Conservation (phyloP, 2,113 vertebrate species). For the Dicentrarchus labrax region DNA sequence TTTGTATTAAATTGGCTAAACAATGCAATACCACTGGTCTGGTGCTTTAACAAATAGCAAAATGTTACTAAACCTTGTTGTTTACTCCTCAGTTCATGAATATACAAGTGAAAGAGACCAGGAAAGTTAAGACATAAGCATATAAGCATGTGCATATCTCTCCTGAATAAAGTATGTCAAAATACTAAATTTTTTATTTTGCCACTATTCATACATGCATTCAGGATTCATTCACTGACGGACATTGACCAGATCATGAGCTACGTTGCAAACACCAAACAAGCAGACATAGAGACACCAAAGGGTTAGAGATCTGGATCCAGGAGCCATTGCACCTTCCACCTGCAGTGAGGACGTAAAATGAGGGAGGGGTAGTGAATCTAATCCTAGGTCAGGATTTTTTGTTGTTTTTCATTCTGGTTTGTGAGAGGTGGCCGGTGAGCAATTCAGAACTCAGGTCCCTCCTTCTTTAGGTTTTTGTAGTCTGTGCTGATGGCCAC, state of each 20-base stretch:
- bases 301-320: background rate
- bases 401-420: conserved; percentile 3
- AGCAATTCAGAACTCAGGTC: conserved; percentile 88
- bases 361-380: background rate
- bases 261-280: conserved; percentile 21
- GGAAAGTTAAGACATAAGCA: background rate
- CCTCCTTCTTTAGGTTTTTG: conserved; percentile 93
- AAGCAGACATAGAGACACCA: conserved; percentile 8
- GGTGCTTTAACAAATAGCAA: background rate
- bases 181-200: conserved; percentile 3
- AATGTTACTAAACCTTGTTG: background rate
- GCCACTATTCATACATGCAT: background rate
- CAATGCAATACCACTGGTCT: background rate
- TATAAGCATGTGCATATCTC: background rate
- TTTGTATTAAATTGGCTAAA: background rate
- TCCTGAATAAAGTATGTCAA: background rate
- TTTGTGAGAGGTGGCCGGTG: background rate
- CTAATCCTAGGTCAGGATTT: conserved; percentile 25
- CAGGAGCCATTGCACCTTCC: conserved; percentile 13
- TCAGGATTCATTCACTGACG: background rate
- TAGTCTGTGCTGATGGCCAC: conserved; percentile 90
- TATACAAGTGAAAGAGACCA: background rate
- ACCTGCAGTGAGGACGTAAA: background rate
- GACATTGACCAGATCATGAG: conserved; percentile 5
- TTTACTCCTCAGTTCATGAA: background rate